phyloP scores from a whole-genome alignment of 2,888 invertebrate species.

The Acholoe squamosa region DNA sequence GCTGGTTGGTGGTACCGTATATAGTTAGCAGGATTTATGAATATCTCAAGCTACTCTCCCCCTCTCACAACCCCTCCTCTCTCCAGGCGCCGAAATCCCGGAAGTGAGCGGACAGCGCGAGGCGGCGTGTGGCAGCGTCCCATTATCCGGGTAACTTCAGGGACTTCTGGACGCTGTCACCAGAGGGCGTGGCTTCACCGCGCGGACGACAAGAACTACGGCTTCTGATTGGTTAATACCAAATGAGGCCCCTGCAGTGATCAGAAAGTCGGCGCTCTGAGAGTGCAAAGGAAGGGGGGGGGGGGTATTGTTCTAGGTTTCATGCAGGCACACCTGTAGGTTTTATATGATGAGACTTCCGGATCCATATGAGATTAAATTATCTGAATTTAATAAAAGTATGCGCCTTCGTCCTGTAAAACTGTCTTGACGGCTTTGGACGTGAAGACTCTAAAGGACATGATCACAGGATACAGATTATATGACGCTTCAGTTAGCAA shows the following conservation, averaged over 20 bases:
- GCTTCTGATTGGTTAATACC: slow-evolving; percentile 54
- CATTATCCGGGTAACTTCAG: slow-evolving; percentile 33
- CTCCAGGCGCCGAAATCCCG: slow-evolving; percentile 17
- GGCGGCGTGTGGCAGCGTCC: slow-evolving; percentile 17
- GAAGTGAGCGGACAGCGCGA: neutral
- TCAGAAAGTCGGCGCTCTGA: neutral
- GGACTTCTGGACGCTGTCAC: slow-evolving; percentile 27
- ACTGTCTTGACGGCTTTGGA: too few relatives aligned
- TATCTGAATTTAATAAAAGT: too few relatives aligned
- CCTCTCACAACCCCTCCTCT: neutral
- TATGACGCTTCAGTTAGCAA: too few relatives aligned
- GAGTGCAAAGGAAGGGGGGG: neutral
- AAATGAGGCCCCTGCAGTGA: slow-evolving; percentile 18
- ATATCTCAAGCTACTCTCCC: neutral
- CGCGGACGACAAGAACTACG: slow-evolving; percentile 9
- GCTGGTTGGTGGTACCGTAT: neutral
- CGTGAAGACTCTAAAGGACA: too few relatives aligned
- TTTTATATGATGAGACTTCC: neutral
- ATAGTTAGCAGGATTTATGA: neutral
- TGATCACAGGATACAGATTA: too few relatives aligned
- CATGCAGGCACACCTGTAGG: neutral
- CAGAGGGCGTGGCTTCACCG: slow-evolving; percentile 21
- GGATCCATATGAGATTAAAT: too few relatives aligned
- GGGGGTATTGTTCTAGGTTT: neutral
- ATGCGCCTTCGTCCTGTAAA: too few relatives aligned